Conservation (phyloP, 2,113 vertebrate genomes). For the Chauna torquata region DNA sequence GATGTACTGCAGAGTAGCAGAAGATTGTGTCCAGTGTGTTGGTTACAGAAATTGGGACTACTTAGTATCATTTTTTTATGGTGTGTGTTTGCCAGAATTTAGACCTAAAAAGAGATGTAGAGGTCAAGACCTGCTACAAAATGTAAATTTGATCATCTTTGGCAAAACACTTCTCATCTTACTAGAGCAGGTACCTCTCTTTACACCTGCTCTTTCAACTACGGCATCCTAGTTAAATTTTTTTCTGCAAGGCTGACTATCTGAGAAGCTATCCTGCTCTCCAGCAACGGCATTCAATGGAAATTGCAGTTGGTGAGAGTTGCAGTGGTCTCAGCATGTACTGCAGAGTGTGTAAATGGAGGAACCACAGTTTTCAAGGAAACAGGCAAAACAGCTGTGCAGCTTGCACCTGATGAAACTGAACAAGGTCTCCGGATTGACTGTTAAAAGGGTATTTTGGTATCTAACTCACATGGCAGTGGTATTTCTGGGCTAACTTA, state of each 20-base stretch:
- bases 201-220: neutral
- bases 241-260: neutral
- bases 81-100: neutral
- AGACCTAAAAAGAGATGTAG: neutral
- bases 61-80: fast-evolving
- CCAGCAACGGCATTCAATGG: neutral
- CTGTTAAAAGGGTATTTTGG: neutral
- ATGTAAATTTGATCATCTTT: neutral
- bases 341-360: neutral
- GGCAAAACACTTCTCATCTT: neutral
- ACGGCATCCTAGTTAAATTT: neutral
- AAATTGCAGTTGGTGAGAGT: neutral
- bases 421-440: neutral
- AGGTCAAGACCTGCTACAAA: neutral
- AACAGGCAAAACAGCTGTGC: neutral
- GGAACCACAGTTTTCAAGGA: neutral
- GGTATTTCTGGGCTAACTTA: neutral
- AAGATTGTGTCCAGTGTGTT: neutral
- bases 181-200: neutral
- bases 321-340: neutral
- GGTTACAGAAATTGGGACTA: neutral
- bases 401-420: neutral
- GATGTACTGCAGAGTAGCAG: neutral
- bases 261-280: neutral
- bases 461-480: fast-evolving